Percentiles rank a stretch among this genome's conserved stretches.
Conservation (phyloP, 2,888 invertebrate genomes). For the Luffia ferchaultella region DNA sequence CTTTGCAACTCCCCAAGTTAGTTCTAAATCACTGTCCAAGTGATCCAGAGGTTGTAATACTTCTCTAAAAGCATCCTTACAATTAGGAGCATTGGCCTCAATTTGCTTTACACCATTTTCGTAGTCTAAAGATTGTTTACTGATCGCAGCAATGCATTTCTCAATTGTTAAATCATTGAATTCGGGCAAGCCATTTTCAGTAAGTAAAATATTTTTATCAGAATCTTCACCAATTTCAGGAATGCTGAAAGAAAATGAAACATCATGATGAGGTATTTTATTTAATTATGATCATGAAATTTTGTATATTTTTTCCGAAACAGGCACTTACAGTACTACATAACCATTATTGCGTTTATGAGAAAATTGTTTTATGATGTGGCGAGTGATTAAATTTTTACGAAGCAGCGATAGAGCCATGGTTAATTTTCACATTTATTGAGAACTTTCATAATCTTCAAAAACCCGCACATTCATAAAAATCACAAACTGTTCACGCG, state of each 20-base stretch:
- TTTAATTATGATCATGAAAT: neutral
- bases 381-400: slow-evolving; percentile 36
- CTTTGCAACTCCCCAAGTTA: slow-evolving; percentile 89
- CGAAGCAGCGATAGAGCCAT: slow-evolving; percentile 56
- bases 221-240: slow-evolving; percentile 87
- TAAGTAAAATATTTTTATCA: slow-evolving; percentile 77
- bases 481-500: too few relatives aligned
- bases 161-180: slow-evolving; percentile 84
- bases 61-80: slow-evolving; percentile 71
- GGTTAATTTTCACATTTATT: slow-evolving; percentile 16
- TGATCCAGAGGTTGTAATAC: slow-evolving; percentile 80
- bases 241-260: slow-evolving; percentile 73
- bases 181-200: slow-evolving; percentile 78
- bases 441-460: slow-evolving; percentile 34
- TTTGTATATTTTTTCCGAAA: neutral
- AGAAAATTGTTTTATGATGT: slow-evolving; percentile 45
- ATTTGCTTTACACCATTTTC: slow-evolving; percentile 78
- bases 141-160: slow-evolving; percentile 85
- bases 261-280: neutral
- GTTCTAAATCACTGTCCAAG: slow-evolving; percentile 75
- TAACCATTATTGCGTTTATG: slow-evolving; percentile 72
- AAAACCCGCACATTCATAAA: slow-evolving; percentile 12
- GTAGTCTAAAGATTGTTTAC: slow-evolving; percentile 81
- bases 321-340: slow-evolving; percentile 72
- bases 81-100: slow-evolving; percentile 56